Conservation (phyloP, 2,113 vertebrate genomes). For the Ptilonorhynchus violaceus region DNA sequence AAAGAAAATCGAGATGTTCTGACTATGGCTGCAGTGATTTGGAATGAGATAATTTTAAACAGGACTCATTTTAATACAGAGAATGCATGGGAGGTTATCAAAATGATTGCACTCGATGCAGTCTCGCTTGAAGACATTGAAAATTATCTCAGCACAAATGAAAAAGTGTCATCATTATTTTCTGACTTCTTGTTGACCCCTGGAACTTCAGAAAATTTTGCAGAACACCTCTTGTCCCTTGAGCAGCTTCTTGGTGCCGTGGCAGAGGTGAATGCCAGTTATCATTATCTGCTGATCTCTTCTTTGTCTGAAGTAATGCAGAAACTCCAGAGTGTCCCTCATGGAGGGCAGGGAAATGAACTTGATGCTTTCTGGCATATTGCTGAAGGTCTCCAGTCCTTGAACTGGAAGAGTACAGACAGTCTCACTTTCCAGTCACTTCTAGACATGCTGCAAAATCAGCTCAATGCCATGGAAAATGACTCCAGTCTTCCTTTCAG, state of each 20-base stretch:
- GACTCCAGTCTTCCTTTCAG: not conserved
- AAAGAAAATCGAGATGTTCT: constrained; percentile 7
- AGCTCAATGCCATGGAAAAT: not conserved
- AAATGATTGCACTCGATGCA: not conserved
- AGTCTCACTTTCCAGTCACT: not conserved
- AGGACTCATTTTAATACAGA: constrained; percentile 9
- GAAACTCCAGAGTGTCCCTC: not conserved
- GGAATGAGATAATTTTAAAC: constrained; percentile 24
- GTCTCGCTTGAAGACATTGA: not conserved
- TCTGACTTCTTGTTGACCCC: constrained; percentile 3
- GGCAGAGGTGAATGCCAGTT: not conserved
- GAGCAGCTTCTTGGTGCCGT: not conserved
- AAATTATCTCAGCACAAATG: not conserved
- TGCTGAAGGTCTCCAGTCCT: not conserved
- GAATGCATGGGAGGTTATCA: constrained; percentile 36
- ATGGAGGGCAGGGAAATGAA: not conserved
- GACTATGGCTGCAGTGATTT: constrained; percentile 24
- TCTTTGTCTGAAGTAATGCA: not conserved
- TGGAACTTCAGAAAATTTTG: not conserved
- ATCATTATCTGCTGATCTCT: constrained; percentile 16
- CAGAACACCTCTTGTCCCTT: not conserved
- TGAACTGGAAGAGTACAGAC: not conserved
- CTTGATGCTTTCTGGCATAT: not conserved
- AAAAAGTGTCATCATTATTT: constrained; percentile 29
- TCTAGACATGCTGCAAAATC: constrained; percentile 3